A percentile compares a stretch with the other conserved stretches of the same genome.
Evolutionary conservation across 2,113 vertebrate genomes (phyloP).

Genomic region (Python bivittatus): DNA sequence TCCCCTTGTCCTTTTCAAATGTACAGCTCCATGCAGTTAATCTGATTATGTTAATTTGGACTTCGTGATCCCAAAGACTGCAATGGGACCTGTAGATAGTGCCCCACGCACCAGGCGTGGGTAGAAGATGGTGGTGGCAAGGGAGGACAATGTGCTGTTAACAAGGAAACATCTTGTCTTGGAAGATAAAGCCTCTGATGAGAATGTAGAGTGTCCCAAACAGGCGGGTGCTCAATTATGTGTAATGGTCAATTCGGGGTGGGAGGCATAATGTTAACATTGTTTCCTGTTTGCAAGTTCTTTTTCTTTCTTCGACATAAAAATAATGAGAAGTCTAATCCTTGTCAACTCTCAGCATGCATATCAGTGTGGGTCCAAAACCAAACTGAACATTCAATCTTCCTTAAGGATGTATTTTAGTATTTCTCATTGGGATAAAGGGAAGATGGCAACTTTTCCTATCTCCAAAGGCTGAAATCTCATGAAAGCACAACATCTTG

Average conservation of each 20-base stretch:
- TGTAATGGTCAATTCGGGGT: conserved; percentile 9
- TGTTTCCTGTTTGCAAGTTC: conserved; percentile 45
- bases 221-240: conserved; percentile 28
- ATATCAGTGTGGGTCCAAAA: conserved; percentile 34
- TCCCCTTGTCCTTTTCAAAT: conserved; percentile 78
- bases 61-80: conserved; percentile 92
- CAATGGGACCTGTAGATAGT: conserved; percentile 73
- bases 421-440: conserved; percentile 1
- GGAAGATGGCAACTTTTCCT: background rate
- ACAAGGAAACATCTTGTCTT: conserved; percentile 68
- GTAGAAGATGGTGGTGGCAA: conserved; percentile 33
- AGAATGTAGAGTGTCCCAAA: conserved; percentile 70
- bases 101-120: conserved; percentile 51
- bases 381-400: conserved; percentile 44
- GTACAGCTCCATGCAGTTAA: conserved; percentile 84
- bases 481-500: background rate
- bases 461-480: background rate
- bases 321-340: conserved; percentile 3
- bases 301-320: conserved; percentile 37
- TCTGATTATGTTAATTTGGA: conserved; percentile 99
- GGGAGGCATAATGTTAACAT: conserved; percentile 42
- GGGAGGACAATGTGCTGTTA: conserved; percentile 64
- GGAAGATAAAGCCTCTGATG: conserved; percentile 67
- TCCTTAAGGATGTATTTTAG: conserved; percentile 10
- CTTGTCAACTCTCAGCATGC: conserved; percentile 38